phyloP scores from a whole-genome alignment of 2,797 vertebrate species.

The Margarornis squamiger region DNA sequence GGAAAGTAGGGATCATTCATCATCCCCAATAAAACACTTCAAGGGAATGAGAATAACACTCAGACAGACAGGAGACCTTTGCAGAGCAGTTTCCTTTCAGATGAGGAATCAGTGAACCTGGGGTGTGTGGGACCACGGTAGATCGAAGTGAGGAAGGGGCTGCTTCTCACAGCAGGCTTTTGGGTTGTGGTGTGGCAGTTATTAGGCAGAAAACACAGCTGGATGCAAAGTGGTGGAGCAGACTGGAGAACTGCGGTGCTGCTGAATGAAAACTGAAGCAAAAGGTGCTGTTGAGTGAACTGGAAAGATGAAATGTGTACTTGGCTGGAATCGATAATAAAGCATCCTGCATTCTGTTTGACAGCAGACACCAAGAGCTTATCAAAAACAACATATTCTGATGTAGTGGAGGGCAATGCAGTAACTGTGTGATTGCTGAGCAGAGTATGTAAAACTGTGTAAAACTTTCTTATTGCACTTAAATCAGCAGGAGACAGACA shows the following conservation, averaged over 20 bases:
- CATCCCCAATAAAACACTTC: neutral
- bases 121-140: accelerated
- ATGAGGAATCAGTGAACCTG: neutral
- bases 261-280: constrained; percentile 19
- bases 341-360: accelerated
- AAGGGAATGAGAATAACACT: neutral
- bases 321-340: neutral
- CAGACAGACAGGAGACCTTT: neutral
- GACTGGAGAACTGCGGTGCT: neutral
- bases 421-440: neutral
- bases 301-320: constrained; percentile 1
- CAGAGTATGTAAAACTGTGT: neutral
- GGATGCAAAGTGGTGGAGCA: neutral
- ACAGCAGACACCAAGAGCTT: neutral
- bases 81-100: neutral
- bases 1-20: neutral
- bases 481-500: neutral
- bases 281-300: neutral
- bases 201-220: neutral
- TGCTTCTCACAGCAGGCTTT: neutral
- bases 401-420: neutral
- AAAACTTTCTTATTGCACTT: neutral
- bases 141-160: neutral
- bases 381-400: neutral
- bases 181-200: neutral